phyloP scores from a whole-genome alignment of 2,797 vertebrate genomes.

The Hafferia zeledoni region DNA sequence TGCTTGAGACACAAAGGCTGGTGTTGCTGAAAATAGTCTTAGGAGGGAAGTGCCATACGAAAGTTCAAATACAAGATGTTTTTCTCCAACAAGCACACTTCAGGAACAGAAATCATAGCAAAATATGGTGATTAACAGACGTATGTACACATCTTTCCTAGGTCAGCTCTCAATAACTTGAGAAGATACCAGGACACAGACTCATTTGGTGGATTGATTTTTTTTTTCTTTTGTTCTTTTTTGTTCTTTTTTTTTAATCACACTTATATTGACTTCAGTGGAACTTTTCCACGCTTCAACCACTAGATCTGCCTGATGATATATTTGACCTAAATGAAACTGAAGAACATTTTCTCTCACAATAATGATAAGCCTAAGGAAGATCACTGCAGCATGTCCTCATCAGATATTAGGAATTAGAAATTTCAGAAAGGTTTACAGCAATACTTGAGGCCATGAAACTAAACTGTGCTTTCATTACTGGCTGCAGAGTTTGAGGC shows the following conservation, averaged over 20 bases:
- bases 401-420: background rate
- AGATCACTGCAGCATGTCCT: background rate
- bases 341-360: background rate
- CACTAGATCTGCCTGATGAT: background rate
- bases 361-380: background rate
- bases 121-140: background rate
- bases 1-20: background rate
- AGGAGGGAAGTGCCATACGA: background rate
- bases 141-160: background rate
- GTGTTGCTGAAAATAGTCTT: background rate
- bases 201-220: background rate
- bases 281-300: background rate
- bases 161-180: background rate
- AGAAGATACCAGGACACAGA: background rate
- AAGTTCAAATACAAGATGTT: background rate
- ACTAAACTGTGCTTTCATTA: background rate
- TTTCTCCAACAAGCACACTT: background rate
- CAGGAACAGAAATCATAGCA: background rate
- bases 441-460: background rate
- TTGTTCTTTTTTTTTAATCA: background rate
- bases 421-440: background rate
- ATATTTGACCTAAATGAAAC: background rate
- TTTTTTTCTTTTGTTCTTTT: background rate
- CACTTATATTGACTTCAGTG: background rate
- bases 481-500: background rate